These are phyloP conservation scores for Bufo bufo DNA, from an alignment of 2,113 vertebrate species.

Conservation along the genomic window DNA sequence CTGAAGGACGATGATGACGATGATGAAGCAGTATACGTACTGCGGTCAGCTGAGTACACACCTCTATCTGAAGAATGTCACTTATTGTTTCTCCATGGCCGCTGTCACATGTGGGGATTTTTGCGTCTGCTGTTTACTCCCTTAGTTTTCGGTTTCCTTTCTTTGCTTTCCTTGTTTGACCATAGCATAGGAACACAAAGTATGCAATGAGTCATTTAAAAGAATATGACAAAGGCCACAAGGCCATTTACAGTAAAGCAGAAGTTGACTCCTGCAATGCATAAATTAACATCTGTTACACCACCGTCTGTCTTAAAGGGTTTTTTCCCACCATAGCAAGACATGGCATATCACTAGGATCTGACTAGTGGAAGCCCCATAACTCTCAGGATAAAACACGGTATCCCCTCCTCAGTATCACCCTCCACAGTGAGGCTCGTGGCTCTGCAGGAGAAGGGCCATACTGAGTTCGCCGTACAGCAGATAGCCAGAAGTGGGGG, in stretches of 20 bases:
- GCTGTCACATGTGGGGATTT: constrained; percentile 12
- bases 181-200: constrained; percentile 7
- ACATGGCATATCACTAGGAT: background rate
- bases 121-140: background rate
- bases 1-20: background rate
- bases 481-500: background rate
- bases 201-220: constrained; percentile 37
- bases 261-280: background rate
- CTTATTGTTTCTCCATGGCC: constrained; percentile 3
- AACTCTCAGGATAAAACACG: background rate
- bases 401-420: background rate
- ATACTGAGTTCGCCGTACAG: no score
- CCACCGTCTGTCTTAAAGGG: background rate
- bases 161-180: constrained; percentile 6
- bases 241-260: constrained; percentile 39
- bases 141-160: constrained; percentile 54
- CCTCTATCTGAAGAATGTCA: constrained; percentile 30
- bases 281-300: background rate
- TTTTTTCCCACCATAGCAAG: background rate
- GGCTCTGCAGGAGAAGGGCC: no score
- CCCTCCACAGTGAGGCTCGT: background rate
- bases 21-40: background rate
- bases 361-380: background rate
- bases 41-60: constrained; percentile 23
- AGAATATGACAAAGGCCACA: background rate